Percentiles rank a stretch among this genome's conserved stretches.
Conservation (phyloP, 2,797 vertebrate genomes). For the Gymnopithys bicolor region DNA sequence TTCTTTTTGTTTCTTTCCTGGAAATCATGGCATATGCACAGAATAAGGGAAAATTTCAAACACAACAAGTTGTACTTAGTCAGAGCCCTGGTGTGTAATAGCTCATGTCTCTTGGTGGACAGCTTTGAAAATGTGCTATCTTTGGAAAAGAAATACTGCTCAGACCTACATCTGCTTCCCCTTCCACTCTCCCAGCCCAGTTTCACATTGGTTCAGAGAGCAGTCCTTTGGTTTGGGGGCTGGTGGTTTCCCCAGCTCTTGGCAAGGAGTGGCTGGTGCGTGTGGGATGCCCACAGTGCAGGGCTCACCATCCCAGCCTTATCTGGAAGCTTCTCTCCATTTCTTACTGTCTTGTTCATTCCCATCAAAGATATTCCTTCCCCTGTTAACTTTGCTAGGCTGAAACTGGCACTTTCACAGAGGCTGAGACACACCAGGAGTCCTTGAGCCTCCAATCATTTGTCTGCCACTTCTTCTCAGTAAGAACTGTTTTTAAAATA, state of each 20-base stretch:
- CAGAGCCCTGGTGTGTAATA: not conserved
- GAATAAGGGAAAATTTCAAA: not conserved
- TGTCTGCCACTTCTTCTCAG: not conserved
- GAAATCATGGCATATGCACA: not conserved
- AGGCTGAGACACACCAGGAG: not conserved
- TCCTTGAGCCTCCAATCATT: conserved; percentile 29
- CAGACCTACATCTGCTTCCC: not conserved
- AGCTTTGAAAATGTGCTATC: not conserved
- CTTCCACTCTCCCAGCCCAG: not conserved
- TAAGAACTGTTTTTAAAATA: conserved; percentile 40
- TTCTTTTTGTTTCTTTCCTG: conserved; percentile 39
- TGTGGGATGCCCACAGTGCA: not conserved
- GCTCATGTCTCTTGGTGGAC: not conserved
- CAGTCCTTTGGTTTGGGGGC: not conserved
- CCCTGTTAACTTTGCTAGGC: not conserved
- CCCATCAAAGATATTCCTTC: not conserved
- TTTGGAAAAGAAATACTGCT: not conserved
- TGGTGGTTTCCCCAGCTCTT: not conserved
- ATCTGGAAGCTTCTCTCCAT: not conserved
- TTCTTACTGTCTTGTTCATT: not conserved
- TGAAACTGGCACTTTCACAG: not conserved
- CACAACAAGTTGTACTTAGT: not conserved
- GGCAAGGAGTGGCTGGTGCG: fast-evolving
- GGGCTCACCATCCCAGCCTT: not conserved
- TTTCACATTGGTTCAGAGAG: not conserved